Base-by-base conservation (phyloP, 92 coral and sea anemone genomes). In the Pocillopora meandrina region DNA sequence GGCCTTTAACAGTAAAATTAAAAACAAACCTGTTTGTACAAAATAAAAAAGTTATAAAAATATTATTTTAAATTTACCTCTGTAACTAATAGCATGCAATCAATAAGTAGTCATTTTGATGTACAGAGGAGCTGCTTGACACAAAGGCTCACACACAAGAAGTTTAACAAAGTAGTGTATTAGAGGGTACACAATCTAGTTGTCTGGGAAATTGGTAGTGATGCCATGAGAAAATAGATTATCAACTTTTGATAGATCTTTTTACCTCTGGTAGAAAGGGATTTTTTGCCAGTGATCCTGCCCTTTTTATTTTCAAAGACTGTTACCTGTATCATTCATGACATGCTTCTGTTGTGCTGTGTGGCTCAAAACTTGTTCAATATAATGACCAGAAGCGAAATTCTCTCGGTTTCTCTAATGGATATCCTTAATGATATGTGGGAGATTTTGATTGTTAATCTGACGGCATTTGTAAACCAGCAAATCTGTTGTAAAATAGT, bases 51-150 rank as follows among this genome's bases (percentile, higher is more conserved):
- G 85, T 81, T 81, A 81, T 81, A 58, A 71, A 81, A 81, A 81
- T 71, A 81, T 71, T 81, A 81, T 81, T 81, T 81, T 77, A 59
- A 81, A 81, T 71, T 57, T 71, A n/a, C n/a, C 77, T 34, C 74
- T 56, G 67, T 71, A 69, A 80, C 58, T 56, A 78, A 42, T 65
- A 57, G 71, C 35, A 68, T 81, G 85, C 72, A 72, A 34, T 61
- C 85, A 71, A 19, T 81, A 81, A 58, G 34, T 81, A 16, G 49
- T 71, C 23, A n/a, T 71, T 81, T 57, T 36, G 70, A 42, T 81
- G 85, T 81, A 81, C 85, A 81, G 85, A 35, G 33, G 71, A 70
- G 62, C 18, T 65, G 31, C 52, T 3, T 42, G 52, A 42, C 52
- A 42, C 52, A 42, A 42, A 42, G 52, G 52, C 8, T 42, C 52